phyloP scores from a whole-genome alignment of 2,113 vertebrate species.

The Hystrix brachyura region DNA sequence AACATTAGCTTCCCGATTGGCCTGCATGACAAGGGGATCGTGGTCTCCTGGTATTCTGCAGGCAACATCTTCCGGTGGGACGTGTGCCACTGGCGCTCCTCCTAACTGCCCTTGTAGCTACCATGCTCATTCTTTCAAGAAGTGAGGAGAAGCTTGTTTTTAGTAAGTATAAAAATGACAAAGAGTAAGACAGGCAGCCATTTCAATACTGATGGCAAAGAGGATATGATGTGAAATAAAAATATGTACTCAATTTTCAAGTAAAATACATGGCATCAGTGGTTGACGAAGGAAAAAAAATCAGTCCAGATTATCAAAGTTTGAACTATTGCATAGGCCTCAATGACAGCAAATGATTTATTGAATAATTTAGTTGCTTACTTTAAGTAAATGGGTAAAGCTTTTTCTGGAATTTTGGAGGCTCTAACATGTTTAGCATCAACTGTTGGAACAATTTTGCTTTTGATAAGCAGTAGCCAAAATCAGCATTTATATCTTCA shows the following conservation, averaged over 20 bases:
- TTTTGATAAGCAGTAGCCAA: background rate
- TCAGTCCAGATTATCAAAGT: background rate
- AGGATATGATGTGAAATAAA: background rate
- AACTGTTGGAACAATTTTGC: background rate
- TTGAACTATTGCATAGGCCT: background rate
- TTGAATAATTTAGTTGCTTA: background rate
- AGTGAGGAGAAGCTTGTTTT: background rate
- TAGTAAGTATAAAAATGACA: background rate
- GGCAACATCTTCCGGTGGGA: background rate
- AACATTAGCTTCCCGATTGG: background rate
- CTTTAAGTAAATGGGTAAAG: background rate
- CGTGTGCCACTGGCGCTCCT: background rate
- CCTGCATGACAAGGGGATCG: background rate
- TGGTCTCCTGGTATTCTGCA: too few relatives aligned
- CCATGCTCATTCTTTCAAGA: background rate
- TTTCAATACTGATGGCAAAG: background rate
- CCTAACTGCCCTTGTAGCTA: background rate
- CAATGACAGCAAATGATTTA: background rate
- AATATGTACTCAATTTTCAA: background rate
- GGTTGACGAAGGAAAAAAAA: background rate
- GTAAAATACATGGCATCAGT: background rate
- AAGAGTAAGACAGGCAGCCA: background rate
- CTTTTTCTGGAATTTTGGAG: background rate
- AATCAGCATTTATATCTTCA: background rate
- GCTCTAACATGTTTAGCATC: background rate